Conservation (phyloP, 2,888 invertebrate species). For the Cyaniris semiargus region DNA sequence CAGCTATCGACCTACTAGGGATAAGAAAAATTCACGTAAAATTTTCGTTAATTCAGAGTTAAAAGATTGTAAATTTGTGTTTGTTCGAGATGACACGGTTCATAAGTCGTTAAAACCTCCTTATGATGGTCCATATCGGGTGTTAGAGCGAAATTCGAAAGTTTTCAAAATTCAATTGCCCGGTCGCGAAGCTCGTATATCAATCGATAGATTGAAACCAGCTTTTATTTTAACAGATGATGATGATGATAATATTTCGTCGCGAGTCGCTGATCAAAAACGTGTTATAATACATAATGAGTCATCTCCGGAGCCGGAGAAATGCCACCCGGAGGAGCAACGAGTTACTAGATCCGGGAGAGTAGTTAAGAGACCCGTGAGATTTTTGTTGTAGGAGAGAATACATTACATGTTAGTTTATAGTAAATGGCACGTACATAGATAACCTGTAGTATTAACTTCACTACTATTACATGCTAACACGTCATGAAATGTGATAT, state of each 20-base stretch:
- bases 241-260: not conserved
- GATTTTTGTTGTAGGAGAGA: not conserved
- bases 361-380: not conserved
- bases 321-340: not conserved
- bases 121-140: conserved; percentile 37
- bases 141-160: conserved; percentile 32
- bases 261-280: not conserved
- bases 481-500: not conserved
- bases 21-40: not conserved
- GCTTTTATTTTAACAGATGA: conserved; percentile 24
- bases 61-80: conserved; percentile 31
- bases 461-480: not conserved
- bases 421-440: not conserved
- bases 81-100: conserved; percentile 34
- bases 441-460: not conserved
- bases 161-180: conserved; percentile 34
- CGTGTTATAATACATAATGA: not conserved
- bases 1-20: not conserved
- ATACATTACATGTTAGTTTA: not conserved
- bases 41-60: not conserved
- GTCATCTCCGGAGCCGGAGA: not conserved
- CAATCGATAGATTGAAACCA: conserved; percentile 37
- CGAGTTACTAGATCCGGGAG: not conserved
- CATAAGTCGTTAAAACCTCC: conserved; percentile 32
- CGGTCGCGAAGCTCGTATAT: conserved; percentile 28